These are phyloP conservation scores for Drosophila borealis DNA, from an alignment of 2,888 invertebrate species.

Conservation along the genomic window DNA sequence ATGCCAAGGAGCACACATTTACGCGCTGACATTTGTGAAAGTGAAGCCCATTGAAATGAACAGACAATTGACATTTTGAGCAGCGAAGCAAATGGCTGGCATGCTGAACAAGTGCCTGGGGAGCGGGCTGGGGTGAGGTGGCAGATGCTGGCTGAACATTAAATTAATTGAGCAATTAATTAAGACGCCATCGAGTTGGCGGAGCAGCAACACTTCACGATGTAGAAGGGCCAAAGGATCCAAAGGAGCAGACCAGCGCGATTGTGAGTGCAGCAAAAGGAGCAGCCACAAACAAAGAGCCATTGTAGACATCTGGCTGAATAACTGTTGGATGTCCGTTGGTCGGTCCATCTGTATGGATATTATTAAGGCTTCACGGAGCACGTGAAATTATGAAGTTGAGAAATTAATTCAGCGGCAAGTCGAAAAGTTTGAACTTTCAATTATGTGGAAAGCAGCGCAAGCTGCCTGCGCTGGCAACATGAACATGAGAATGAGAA, in stretches of 20 bases:
- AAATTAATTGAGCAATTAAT: slow-evolving; percentile 83
- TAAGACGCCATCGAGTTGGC: slow-evolving; percentile 78
- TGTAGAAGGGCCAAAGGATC: slow-evolving; percentile 29
- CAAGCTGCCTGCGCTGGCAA: slow-evolving; percentile 30
- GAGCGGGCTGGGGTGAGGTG: neutral
- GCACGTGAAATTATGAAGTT: slow-evolving; percentile 76
- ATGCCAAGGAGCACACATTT: slow-evolving; percentile 31
- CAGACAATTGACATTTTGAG: slow-evolving; percentile 75
- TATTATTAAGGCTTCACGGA: slow-evolving; percentile 65
- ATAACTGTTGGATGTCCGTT: slow-evolving; percentile 10
- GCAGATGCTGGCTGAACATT: slow-evolving; percentile 76
- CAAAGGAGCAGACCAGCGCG: slow-evolving; percentile 42
- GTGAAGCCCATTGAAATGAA: slow-evolving; percentile 55
- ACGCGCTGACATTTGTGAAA: slow-evolving; percentile 65
- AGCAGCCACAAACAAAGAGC: slow-evolving; percentile 69
- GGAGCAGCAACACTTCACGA: slow-evolving; percentile 50
- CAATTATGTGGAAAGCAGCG: slow-evolving; percentile 70
- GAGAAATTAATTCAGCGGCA: slow-evolving; percentile 79
- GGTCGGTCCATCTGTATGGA: slow-evolving; percentile 24
- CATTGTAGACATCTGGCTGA: slow-evolving; percentile 66
- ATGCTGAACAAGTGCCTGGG: slow-evolving; percentile 39
- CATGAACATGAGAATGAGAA: slow-evolving; percentile 55
- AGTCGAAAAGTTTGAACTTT: slow-evolving; percentile 76
- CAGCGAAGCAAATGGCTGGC: slow-evolving; percentile 37
- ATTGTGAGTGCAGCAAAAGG: slow-evolving; percentile 50